Percentiles rank a stretch among this genome's conserved stretches.
These are phyloP conservation scores for Stenopsyche tienmushanensis DNA, from an alignment of 1,140 invertebrate species.

Conservation along the genomic window DNA sequence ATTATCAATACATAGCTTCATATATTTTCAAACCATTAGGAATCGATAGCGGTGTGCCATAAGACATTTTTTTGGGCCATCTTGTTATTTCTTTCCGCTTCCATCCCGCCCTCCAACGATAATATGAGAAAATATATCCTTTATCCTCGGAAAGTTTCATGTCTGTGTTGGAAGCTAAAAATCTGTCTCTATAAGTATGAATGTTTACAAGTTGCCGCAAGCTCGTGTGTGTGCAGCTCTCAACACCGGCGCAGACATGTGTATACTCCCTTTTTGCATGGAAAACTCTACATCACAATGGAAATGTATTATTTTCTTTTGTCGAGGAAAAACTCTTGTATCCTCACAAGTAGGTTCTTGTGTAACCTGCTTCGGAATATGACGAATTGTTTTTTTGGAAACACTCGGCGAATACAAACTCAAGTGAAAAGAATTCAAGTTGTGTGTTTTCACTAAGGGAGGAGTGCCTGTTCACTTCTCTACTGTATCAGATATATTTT, in stretches of 20 bases:
- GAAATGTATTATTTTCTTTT: conserved; percentile 31
- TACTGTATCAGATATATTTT: too few species aligned
- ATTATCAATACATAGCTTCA: too few species aligned
- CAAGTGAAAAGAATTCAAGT: conserved; percentile 3
- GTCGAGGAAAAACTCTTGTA: conserved; percentile 18
- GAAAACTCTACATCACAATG: conserved; percentile 28
- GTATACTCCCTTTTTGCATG: not conserved
- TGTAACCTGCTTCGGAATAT: conserved; percentile 15
- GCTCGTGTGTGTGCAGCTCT: too few species aligned
- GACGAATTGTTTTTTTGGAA: conserved; percentile 21
- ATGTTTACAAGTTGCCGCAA: too few species aligned
- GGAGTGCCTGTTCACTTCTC: too few species aligned
- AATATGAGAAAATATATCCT: conserved; percentile 27
- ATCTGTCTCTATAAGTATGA: too few species aligned
- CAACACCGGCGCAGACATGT: not conserved
- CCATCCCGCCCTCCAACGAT: conserved; percentile 2
- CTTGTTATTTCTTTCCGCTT: conserved; percentile 9
- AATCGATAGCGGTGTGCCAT: too few species aligned
- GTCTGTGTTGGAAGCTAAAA: conserved; percentile 1
- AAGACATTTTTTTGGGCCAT: conserved; percentile 9
- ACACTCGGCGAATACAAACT: conserved; percentile 9
- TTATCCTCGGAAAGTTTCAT: conserved; percentile 21
- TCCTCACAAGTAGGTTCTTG: conserved; percentile 21
- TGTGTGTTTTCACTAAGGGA: too few species aligned
- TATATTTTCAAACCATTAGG: too few species aligned